Percentiles rank a stretch among this genome's conserved stretches.
Evolutionary conservation across 1,140 invertebrate species (phyloP).

Genomic region (Pemphigus obesinymphae): DNA sequence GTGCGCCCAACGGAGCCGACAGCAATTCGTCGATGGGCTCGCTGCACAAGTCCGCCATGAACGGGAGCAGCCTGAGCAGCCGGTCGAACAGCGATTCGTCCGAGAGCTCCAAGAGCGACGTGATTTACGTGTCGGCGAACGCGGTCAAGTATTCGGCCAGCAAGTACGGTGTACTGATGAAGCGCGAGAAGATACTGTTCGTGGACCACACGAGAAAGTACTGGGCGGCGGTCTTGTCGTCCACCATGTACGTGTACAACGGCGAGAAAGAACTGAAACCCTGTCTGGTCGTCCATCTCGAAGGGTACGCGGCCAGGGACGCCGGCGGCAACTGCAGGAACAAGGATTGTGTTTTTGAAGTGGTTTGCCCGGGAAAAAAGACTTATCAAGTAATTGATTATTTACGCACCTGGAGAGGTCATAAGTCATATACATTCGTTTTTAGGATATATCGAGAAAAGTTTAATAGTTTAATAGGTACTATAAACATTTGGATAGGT

Average conservation of each 20-base stretch:
- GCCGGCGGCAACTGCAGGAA: background rate
- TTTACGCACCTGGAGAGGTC: too few relatives aligned
- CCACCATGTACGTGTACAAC: constrained; percentile 43
- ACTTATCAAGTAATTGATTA: constrained; percentile 44
- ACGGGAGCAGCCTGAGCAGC: constrained; percentile 12
- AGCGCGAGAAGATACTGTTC: constrained; percentile 44
- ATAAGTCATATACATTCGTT: too few relatives aligned
- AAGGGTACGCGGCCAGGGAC: constrained; percentile 44
- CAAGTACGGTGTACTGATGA: constrained; percentile 42
- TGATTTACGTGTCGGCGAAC: constrained; percentile 44
- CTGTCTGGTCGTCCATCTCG: constrained; percentile 33
- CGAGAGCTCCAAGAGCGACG: constrained; percentile 29
- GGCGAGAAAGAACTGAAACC: constrained; percentile 43
- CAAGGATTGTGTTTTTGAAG: constrained; percentile 44
- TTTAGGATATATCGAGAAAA: too few relatives aligned
- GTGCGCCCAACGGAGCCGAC: background rate
- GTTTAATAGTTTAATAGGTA: too few relatives aligned
- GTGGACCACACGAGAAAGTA: constrained; percentile 44
- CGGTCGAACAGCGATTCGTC: constrained; percentile 30
- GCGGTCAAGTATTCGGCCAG: constrained; percentile 44
- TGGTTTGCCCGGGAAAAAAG: constrained; percentile 46
- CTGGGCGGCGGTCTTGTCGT: constrained; percentile 44
- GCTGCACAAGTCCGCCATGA: background rate
- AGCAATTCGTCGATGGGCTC: background rate
- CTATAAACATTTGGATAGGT: too few relatives aligned